These are phyloP conservation scores for Sula dactylatra DNA, from an alignment of 2,113 vertebrate species.

Conservation along the genomic window DNA sequence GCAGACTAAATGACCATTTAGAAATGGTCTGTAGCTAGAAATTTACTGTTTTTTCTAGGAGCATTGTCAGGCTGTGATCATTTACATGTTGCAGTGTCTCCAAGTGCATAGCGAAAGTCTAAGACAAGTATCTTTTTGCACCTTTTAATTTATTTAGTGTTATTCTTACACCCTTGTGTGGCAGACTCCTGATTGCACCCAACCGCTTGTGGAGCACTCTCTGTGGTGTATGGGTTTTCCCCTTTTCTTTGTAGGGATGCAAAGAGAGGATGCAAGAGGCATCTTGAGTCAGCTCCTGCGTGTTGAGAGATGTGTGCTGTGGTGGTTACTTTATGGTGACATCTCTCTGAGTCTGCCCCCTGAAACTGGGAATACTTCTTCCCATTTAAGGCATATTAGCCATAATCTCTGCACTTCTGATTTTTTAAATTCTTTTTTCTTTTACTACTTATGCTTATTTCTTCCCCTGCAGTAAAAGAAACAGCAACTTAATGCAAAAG, in stretches of 20 bases:
- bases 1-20: background rate
- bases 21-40: background rate
- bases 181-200: background rate
- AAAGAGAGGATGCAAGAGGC: background rate
- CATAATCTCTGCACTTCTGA: background rate
- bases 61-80: background rate
- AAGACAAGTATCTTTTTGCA: background rate
- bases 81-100: background rate
- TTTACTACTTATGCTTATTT: background rate
- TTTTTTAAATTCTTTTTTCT: background rate
- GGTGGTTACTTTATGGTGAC: background rate
- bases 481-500: background rate
- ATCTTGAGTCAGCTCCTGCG: background rate
- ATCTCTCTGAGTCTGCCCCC: background rate
- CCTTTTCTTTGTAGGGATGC: rapidly evolving
- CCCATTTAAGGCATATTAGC: background rate
- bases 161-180: background rate
- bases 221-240: background rate
- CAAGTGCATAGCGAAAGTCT: background rate
- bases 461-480: background rate
- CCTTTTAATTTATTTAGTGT: background rate
- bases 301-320: background rate
- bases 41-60: background rate
- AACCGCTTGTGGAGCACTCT: background rate
- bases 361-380: background rate